These are phyloP conservation scores for Drosophila parabipectinata DNA, from an alignment of 1,140 invertebrate species.

Conservation along the genomic window DNA sequence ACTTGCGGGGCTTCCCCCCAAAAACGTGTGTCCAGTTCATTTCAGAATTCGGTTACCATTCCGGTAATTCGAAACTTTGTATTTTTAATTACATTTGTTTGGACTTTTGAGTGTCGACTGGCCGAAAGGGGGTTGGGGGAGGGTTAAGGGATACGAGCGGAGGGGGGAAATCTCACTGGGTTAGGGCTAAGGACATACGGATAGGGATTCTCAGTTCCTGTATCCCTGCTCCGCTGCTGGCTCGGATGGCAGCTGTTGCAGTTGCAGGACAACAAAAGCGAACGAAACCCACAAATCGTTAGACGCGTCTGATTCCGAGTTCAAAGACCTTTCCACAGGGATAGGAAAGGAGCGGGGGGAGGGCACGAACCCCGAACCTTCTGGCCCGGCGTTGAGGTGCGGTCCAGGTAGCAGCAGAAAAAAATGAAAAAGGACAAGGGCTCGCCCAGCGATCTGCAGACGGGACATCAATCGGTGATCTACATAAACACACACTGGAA, in stretches of 20 bases:
- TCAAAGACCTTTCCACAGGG: slow-evolving; percentile 63
- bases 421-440: slow-evolving; percentile 41
- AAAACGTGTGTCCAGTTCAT: slow-evolving; percentile 37
- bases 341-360: slow-evolving; percentile 15
- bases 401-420: slow-evolving; percentile 38
- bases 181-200: slow-evolving; percentile 10
- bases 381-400: slow-evolving; percentile 25
- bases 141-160: background rate
- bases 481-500: slow-evolving; percentile 52
- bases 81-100: slow-evolving; percentile 79
- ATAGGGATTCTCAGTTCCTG: slow-evolving; percentile 30
- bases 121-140: background rate
- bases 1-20: slow-evolving; percentile 69
- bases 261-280: slow-evolving; percentile 40
- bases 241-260: slow-evolving; percentile 62
- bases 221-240: background rate
- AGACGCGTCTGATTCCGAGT: slow-evolving; percentile 52
- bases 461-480: slow-evolving; percentile 72
- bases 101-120: slow-evolving; percentile 26
- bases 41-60: slow-evolving; percentile 52
- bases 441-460: slow-evolving; percentile 59
- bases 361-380: slow-evolving; percentile 47
- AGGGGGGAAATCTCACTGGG: slow-evolving; percentile 43
- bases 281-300: slow-evolving; percentile 70
- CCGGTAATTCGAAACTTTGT: slow-evolving; percentile 75